A percentile compares a stretch with the other conserved stretches of the same genome.
Evolutionary conservation across 2,113 vertebrate species (phyloP).

Genomic region (Caloenas nicobarica): DNA sequence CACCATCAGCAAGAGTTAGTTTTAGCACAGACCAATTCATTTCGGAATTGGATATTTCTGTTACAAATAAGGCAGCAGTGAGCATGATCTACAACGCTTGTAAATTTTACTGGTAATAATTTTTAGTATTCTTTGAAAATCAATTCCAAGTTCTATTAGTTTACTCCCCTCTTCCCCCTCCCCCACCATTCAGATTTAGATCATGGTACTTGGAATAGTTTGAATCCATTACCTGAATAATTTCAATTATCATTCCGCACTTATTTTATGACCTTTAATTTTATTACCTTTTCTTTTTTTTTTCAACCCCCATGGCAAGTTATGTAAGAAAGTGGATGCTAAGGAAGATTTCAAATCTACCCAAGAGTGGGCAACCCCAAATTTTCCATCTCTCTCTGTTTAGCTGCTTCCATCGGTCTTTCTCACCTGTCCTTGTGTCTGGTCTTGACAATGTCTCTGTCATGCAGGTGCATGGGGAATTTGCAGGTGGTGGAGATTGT

Average conservation of each 20-base stretch:
- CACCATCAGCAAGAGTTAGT: slow-evolving; percentile 62
- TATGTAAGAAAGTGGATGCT: neutral
- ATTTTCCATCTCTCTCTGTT: neutral
- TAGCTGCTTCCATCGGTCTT: neutral
- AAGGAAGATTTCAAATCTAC: neutral
- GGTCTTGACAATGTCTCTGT: neutral
- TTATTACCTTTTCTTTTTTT: neutral
- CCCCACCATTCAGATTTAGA: slow-evolving; percentile 32
- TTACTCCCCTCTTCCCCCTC: neutral
- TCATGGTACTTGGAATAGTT: neutral
- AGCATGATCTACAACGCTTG: neutral
- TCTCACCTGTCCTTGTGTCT: neutral
- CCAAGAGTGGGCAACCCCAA: neutral
- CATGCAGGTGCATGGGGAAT: neutral
- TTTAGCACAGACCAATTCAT: slow-evolving; percentile 43
- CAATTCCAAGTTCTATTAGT: slow-evolving; percentile 38
- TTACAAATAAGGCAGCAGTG: slow-evolving; percentile 26
- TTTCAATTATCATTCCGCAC: slow-evolving; percentile 28
- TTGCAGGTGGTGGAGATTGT: neutral
- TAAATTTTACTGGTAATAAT: slow-evolving; percentile 57
- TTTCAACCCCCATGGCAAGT: neutral
- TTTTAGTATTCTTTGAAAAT: slow-evolving; percentile 58
- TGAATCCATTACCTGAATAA: slow-evolving; percentile 47
- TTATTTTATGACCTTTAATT: neutral
- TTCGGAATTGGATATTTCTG: slow-evolving; percentile 44